Conservation (phyloP, 2,113 vertebrate genomes). For the Chascanopsetta lugubris region DNA sequence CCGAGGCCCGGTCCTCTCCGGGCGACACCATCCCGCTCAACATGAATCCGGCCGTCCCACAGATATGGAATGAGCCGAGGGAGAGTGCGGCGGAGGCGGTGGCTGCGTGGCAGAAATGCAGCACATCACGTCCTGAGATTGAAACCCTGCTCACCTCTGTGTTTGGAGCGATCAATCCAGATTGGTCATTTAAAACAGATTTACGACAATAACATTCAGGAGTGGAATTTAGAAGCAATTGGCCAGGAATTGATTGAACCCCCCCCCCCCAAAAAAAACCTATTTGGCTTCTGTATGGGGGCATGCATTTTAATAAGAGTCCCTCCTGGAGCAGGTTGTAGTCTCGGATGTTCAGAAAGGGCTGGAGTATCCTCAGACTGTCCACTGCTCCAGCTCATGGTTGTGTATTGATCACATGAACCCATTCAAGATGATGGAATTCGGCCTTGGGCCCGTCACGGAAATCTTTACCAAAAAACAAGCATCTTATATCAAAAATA, state of each 20-base stretch:
- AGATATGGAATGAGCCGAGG: slow-evolving; percentile 67
- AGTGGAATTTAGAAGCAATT: slow-evolving; percentile 21
- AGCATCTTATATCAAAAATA: too few species aligned
- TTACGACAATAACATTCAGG: slow-evolving; percentile 18
- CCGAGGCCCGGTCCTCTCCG: slow-evolving; percentile 25
- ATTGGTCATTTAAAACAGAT: slow-evolving; percentile 59
- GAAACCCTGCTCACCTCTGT: slow-evolving; percentile 51
- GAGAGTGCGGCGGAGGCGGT: slow-evolving; percentile 48
- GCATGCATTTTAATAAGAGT: too few species aligned
- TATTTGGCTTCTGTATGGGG: background rate
- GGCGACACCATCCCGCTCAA: slow-evolving; percentile 60
- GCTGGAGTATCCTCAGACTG: too few species aligned
- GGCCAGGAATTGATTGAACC: slow-evolving; percentile 46
- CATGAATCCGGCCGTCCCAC: slow-evolving; percentile 65
- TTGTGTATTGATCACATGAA: too few species aligned
- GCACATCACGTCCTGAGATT: slow-evolving; percentile 64
- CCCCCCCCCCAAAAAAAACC: too few species aligned
- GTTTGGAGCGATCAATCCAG: slow-evolving; percentile 57
- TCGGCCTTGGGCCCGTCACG: too few species aligned
- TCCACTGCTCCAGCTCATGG: too few species aligned
- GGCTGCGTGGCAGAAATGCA: slow-evolving; percentile 37
- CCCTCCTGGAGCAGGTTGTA: too few species aligned
- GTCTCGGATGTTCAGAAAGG: too few species aligned
- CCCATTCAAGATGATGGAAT: too few species aligned
- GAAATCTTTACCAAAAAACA: too few species aligned